These are phyloP conservation scores for Mercenaria mercenaria DNA, from an alignment of 1,140 invertebrate species.

Conservation along the genomic window DNA sequence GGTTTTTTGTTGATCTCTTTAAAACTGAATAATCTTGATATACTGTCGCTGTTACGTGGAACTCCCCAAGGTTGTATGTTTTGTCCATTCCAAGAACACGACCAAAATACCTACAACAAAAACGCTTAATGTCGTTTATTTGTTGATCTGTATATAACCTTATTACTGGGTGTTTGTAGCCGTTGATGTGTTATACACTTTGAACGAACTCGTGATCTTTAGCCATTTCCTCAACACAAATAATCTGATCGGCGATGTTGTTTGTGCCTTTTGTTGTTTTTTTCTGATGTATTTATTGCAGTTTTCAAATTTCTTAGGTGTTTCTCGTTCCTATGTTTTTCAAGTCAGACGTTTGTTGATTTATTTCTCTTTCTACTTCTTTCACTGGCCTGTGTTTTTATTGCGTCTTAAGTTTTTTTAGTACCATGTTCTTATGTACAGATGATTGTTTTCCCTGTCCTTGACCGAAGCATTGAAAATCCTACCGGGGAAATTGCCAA, in stretches of 20 bases:
- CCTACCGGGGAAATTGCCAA: neutral
- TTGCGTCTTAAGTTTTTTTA: too few species aligned
- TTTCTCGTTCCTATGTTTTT: neutral
- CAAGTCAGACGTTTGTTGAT: neutral
- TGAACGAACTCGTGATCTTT: neutral
- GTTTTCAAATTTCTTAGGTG: too few species aligned
- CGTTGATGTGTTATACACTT: neutral
- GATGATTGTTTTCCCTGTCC: neutral
- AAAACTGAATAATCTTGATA: slow-evolving; percentile 13
- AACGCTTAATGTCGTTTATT: neutral
- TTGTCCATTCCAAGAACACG: neutral
- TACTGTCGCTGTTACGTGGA: slow-evolving; percentile 4
- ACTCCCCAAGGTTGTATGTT: neutral
- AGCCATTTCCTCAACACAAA: neutral
- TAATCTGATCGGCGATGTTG: neutral
- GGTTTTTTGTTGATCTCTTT: neutral
- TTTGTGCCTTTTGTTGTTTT: neutral
- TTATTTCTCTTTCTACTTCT: slow-evolving; percentile 41
- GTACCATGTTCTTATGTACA: slow-evolving; percentile 9
- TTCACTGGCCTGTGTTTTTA: slow-evolving; percentile 14
- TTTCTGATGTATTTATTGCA: neutral
- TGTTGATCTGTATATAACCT: neutral
- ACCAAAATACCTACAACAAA: neutral
- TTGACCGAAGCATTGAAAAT: neutral
- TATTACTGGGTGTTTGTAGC: neutral